Conservation (phyloP, 2,113 vertebrate genomes). For the Pseudopodoces humilis region DNA sequence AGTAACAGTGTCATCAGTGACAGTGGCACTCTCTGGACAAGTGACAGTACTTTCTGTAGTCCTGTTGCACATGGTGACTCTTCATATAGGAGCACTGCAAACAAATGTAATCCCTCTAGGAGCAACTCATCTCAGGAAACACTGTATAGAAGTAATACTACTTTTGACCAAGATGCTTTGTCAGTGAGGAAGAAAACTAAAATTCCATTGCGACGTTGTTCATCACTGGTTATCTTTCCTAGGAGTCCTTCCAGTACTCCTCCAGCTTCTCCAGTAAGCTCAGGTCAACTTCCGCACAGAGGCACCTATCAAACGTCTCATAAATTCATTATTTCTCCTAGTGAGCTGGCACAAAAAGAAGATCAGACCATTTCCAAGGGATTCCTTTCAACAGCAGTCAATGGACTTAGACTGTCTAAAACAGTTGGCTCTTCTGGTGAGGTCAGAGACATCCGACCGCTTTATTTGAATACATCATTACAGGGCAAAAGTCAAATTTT, state of each 20-base stretch:
- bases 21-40: conserved; percentile 39
- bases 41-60: conserved; percentile 37
- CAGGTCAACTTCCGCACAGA: conserved; percentile 67
- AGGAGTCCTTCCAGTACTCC: conserved; percentile 88
- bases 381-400: conserved; percentile 80
- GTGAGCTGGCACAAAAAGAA: conserved; percentile 70
- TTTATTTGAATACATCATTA: conserved; percentile 75
- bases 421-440: conserved; percentile 64
- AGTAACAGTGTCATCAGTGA: conserved; percentile 79
- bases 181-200: conserved; percentile 71
- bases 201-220: conserved; percentile 88
- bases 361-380: conserved; percentile 73
- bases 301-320: conserved; percentile 79
- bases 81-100: not conserved
- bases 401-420: conserved; percentile 82
- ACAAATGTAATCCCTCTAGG: conserved; percentile 50
- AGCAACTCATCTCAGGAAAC: conserved; percentile 75
- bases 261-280: conserved; percentile 83
- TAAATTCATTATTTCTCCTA: conserved; percentile 74
- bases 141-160: conserved; percentile 74
- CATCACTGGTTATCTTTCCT: conserved; percentile 93
- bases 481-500: conserved; percentile 68
- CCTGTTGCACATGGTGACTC: conserved; percentile 1
- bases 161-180: conserved; percentile 80
- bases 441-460: conserved; percentile 78